A percentile compares a stretch with the other conserved stretches of the same genome.
phyloP scores from a whole-genome alignment of 2,888 invertebrate genomes.

The Pocota personata region DNA sequence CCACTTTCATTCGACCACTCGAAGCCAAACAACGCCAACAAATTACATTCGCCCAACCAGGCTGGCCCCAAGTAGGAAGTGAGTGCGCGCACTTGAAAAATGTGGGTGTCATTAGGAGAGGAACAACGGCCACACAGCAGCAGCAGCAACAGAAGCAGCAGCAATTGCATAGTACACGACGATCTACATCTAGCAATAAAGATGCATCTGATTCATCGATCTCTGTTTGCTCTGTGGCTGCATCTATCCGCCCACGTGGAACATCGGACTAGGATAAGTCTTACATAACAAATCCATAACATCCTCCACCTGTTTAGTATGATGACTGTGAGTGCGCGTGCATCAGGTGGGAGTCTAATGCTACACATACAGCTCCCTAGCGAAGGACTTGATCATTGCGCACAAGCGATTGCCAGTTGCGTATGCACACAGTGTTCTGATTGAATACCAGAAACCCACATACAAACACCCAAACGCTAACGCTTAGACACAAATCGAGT shows the following conservation, averaged over 20 bases:
- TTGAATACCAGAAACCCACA: slow-evolving; percentile 38
- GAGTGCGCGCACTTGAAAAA: slow-evolving; percentile 51
- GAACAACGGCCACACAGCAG: slow-evolving; percentile 22
- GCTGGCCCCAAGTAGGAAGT: slow-evolving; percentile 48
- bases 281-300: slow-evolving; percentile 54
- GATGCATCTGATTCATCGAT: slow-evolving; percentile 66
- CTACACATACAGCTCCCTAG: slow-evolving; percentile 16
- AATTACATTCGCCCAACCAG: slow-evolving; percentile 20
- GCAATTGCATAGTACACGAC: slow-evolving; percentile 6
- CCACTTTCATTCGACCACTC: slow-evolving; percentile 31
- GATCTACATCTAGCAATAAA: slow-evolving; percentile 64
- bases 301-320: slow-evolving; percentile 45
- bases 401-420: slow-evolving; percentile 48
- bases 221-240: not conserved
- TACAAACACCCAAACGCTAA: not conserved
- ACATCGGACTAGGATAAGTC: slow-evolving; percentile 15
- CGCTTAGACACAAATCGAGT: slow-evolving; percentile 63
- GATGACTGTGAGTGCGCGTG: not conserved
- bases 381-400: slow-evolving; percentile 46
- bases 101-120: slow-evolving; percentile 52
- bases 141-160: not conserved
- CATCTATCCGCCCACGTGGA: slow-evolving; percentile 47
- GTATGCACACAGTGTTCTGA: slow-evolving; percentile 39
- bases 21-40: slow-evolving; percentile 11
- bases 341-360: slow-evolving; percentile 43